Evolutionary conservation across 2,888 invertebrate species (phyloP).

Genomic region (Euplexia lucipara): DNA sequence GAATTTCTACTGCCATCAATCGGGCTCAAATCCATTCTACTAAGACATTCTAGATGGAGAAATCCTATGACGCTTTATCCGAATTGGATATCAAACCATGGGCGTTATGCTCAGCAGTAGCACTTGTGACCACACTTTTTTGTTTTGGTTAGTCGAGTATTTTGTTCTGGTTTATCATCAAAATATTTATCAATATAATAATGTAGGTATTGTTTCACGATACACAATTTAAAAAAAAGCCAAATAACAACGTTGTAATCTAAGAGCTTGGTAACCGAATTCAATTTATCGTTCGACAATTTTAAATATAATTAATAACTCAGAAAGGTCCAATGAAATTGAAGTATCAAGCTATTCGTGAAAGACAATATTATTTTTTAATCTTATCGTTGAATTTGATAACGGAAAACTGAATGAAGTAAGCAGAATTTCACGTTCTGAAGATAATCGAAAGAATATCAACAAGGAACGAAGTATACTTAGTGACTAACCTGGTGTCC

Average conservation of each 20-base stretch:
- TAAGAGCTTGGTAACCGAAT: conserved; percentile 21
- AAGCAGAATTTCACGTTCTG: conserved; percentile 34
- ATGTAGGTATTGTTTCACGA: background rate
- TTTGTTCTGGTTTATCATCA: too few relatives aligned
- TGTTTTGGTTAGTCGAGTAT: too few relatives aligned
- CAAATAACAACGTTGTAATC: conserved; percentile 17
- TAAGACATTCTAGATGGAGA: too few relatives aligned
- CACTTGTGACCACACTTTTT: too few relatives aligned
- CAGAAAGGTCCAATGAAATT: conserved; percentile 31
- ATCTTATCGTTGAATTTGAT: conserved; percentile 37
- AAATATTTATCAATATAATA: too few relatives aligned
- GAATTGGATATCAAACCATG: too few relatives aligned
- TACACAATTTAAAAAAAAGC: conserved; percentile 1
- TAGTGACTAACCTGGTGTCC: too few relatives aligned
- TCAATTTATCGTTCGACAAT: conserved; percentile 29
- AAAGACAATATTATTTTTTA: conserved; percentile 56
- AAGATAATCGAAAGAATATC: conserved; percentile 30
- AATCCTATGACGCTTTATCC: too few relatives aligned
- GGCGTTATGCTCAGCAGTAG: too few relatives aligned
- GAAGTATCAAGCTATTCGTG: conserved; percentile 22
- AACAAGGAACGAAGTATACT: background rate
- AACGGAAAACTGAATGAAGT: conserved; percentile 15
- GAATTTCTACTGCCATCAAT: too few relatives aligned
- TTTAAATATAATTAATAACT: conserved; percentile 39
- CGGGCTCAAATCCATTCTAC: too few relatives aligned